Evolutionary conservation across 2,888 invertebrate genomes (phyloP), one percentile per base, ranked within the genome.

Genomic region (Aspidiotus rigidus): DNA sequence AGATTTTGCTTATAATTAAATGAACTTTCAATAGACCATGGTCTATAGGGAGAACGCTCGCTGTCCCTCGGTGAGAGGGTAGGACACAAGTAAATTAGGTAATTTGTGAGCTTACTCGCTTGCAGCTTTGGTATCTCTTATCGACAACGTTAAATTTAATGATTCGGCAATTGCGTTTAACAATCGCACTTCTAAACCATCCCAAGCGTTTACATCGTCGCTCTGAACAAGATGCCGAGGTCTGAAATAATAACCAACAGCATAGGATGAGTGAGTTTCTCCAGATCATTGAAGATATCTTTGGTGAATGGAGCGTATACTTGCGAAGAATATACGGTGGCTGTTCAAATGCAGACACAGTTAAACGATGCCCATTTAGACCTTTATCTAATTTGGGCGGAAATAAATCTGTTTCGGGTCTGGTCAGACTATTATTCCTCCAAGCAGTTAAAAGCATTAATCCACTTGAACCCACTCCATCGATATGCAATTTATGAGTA

Each of bases 331-430:
- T 83, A 76, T 82, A 90, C 0, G 90, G 90, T 8, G 89, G 88
- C 75, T 87, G 87, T 77, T 87, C 81, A 9, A 85, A 84, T 11
- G 86, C 83, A 2, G 87, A 81, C 9, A 89, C 81, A 56, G 84
- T 79, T 77, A 90, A 87, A 64, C 88, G 82, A 77, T 89, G 88
- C 0, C 89, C 89, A 39, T 87, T 83, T 73, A 89, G 89, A 0
- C 89, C 89, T 40, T 79, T 74, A 0, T 77, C 76, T 77, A 88
- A 83, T 79, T 90, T 90, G 10, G 76, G 75, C 3, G 89, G 88
- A 78, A 89, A 90, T 49, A 90, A 78, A 76, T 85, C 79, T 0
- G 86, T 79, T 39, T 83, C 77, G 0, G 81, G 80, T 71, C 85
- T 81, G 2, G 88, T 85, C 72, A 85, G 82, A 62, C 80, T 82